Evolutionary conservation across 2,113 vertebrate genomes (phyloP), one percentile per base, ranked within the genome.

Genomic region (Peucedramus taeniatus): DNA sequence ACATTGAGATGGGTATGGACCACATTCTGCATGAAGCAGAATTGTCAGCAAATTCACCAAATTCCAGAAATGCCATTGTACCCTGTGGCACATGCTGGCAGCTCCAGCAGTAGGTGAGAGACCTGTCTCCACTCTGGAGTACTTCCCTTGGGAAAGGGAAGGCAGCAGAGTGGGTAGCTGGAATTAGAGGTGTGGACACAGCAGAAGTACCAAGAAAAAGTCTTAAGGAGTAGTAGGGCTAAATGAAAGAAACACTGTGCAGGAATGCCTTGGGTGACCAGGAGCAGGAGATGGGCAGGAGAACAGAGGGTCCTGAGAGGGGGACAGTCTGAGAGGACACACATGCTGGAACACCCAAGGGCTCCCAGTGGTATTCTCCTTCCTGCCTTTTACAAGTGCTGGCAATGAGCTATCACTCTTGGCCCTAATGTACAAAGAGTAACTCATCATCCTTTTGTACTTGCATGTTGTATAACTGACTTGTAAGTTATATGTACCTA

Each of bases 41-140:
- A 27, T 9, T 45, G 35, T 44, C 82, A 85, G n/a, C 28, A 12
- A 39, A 68, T 63, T 70, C 68, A 63, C 23, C 71, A 83, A n/a
- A 63, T 77, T 70, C 50, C 57, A 50, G 37, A 69, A 39, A 83
- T 35, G 49, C 53, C 31, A 3, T 2, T 19, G 49, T 8, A 31
- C 1, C 6, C 10, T 7, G 9, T 6, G 22, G 35, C 70, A 47
- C 0, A 9, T 76, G 53, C 71, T 39, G 33, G 54, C 16, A 1
- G 56, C 6, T 33, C 44, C 31, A 10, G 70, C 40, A 28, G 51
- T 2, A 35, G 30, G 49, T 44, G n/a, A 60, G 27, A 45, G n/a
- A 66, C 5, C 19, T 12, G 1, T 70, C 35, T 44, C 17, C 47
- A 53, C 4, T 16, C 51, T 9, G 33, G 31, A 66, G n/a, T 3